Conservation (phyloP, 2,797 vertebrate species). For the Manis crassicaudata region DNA sequence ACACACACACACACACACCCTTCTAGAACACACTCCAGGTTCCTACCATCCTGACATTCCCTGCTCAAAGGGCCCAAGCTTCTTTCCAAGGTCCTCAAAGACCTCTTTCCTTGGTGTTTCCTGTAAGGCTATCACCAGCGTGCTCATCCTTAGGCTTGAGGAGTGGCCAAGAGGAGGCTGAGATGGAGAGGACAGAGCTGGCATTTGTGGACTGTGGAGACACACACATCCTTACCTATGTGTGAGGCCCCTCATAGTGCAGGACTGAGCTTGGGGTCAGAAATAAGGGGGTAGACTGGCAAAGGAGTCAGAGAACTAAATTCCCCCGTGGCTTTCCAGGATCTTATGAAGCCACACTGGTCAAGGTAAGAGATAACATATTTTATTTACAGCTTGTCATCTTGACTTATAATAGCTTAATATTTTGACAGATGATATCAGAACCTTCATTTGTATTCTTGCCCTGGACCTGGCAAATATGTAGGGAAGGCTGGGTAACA, state of each 20-base stretch:
- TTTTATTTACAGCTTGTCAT: background rate
- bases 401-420: constrained; percentile 7
- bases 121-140: background rate
- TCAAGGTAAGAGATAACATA: background rate
- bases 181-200: background rate
- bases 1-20: background rate
- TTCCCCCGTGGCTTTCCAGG: background rate
- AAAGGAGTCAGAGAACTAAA: background rate
- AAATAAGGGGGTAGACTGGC: background rate
- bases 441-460: background rate
- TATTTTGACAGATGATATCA: background rate
- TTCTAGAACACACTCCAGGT: background rate
- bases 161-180: background rate
- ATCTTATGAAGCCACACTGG: background rate
- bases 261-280: background rate
- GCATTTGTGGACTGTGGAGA: background rate
- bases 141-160: background rate
- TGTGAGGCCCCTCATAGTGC: background rate
- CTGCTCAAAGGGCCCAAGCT: background rate
- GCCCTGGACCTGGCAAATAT: background rate
- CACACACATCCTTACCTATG: background rate
- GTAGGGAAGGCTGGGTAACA: background rate
- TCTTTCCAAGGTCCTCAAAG: background rate
- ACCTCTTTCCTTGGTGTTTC: background rate
- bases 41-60: background rate